Base-by-base conservation (phyloP, 2,888 invertebrate genomes). In the Diaphora mendica region DNA sequence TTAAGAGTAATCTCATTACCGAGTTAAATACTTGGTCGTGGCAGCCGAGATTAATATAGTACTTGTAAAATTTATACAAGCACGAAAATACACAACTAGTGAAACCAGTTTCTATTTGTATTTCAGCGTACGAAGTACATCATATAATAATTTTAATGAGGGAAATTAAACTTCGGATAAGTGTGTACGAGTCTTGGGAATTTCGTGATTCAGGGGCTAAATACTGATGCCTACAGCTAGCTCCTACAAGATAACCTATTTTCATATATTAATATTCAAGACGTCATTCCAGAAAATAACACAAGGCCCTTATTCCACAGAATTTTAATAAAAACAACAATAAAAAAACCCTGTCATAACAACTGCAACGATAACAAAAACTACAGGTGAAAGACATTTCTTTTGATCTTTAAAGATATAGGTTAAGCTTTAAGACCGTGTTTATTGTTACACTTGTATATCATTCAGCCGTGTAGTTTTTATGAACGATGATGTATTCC, bases 81-180 rank as follows among this genome's bases (percentile, higher is more conserved):
- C 44, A 77, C 75, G 77, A 77, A 82, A 82, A 82, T 84, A 82
- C 44, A 66, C 69, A 64, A 65, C 55, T 75, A 42, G 48, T 71
- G 75, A 84, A 83, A 79, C 72, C 20, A 23, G 82, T 76, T 65
- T 15, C 70, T 77, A 73, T 68, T 55, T 68, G 55, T 55, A 68
- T 39, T 48, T 48, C 33, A 48, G 35, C 62, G 44, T 68, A 62
- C 48, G n/a, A 15, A 51, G 35, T 69, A 68, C 15, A 59, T 71
- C 55, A 70, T 74, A 75, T 82, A 74, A 71, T 71, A 74, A 84
- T 77, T 73, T 70, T 59, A 70, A 70, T 69, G 75, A 62, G 66
- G 42, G 65, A 74, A 80, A 82, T 82, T 78, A 74, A 78, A 84
- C 51, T 71, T 44, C 13, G 70, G 67, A 30, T 72, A 68, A 76